These are phyloP conservation scores for Acyrthosiphon pisum DNA, from an alignment of 1,140 invertebrate species.

Conservation along the genomic window DNA sequence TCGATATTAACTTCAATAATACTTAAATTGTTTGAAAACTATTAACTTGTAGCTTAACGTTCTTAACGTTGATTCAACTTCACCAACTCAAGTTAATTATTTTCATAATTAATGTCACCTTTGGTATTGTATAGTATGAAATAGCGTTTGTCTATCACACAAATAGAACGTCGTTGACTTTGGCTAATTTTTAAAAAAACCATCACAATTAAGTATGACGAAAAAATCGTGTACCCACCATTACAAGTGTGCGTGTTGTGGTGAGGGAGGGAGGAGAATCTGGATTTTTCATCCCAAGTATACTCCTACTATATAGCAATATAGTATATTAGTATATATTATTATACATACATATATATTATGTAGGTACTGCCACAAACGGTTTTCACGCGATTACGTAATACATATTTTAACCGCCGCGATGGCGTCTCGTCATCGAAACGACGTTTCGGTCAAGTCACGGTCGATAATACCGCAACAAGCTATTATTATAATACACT, in stretches of 20 bases:
- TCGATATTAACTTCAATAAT: too few species aligned
- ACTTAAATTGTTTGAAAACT: too few species aligned
- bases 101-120: too few species aligned
- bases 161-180: not conserved
- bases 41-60: too few species aligned
- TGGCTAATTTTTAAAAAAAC: not conserved
- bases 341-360: not conserved
- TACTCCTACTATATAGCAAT: not conserved
- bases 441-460: slow-evolving; percentile 40
- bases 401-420: not conserved
- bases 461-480: not conserved
- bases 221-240: not conserved
- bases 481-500: not conserved
- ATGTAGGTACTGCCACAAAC: not conserved
- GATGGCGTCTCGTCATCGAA: not conserved
- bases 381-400: not conserved
- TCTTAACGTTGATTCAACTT: too few species aligned
- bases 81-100: too few species aligned
- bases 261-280: not conserved
- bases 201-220: not conserved
- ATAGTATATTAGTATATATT: too few species aligned
- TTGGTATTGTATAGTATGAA: too few species aligned
- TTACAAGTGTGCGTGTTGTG: not conserved
- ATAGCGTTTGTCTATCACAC: too few species aligned
- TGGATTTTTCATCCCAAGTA: not conserved